Evolutionary conservation across 1,140 invertebrate species (phyloP).

Genomic region (Diorhabda carinulata): DNA sequence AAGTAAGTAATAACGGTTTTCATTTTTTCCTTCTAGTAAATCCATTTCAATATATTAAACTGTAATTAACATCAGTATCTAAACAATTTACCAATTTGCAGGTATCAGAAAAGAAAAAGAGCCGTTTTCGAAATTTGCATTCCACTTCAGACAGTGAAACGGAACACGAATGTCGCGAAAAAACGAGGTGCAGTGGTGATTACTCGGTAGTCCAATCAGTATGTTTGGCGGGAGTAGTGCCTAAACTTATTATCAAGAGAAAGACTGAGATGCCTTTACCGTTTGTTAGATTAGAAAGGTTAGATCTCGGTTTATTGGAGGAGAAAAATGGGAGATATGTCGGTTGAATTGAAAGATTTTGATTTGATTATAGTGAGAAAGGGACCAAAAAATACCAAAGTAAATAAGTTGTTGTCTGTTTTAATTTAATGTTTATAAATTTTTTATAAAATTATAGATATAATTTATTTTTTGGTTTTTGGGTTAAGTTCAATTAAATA

Average conservation of each 20-base stretch:
- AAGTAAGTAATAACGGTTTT: slow-evolving; percentile 7
- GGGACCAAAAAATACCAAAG: slow-evolving; percentile 35
- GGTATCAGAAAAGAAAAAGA: slow-evolving; percentile 22
- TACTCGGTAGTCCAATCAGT: slow-evolving; percentile 29
- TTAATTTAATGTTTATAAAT: slow-evolving; percentile 10
- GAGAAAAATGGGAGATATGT: slow-evolving; percentile 29
- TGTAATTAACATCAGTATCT: too few relatives aligned
- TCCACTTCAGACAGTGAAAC: slow-evolving; percentile 17
- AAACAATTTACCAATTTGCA: neutral
- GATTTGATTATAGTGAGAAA: slow-evolving; percentile 26
- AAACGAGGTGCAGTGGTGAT: slow-evolving; percentile 25
- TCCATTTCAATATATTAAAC: too few relatives aligned
- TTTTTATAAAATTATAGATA: slow-evolving; percentile 2
- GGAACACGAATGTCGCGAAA: slow-evolving; percentile 15
- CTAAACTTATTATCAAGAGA: slow-evolving; percentile 40
- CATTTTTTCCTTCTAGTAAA: too few relatives aligned
- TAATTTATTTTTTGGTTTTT: slow-evolving; percentile 20
- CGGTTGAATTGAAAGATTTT: slow-evolving; percentile 22
- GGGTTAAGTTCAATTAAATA: neutral
- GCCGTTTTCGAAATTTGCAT: slow-evolving; percentile 25
- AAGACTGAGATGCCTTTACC: slow-evolving; percentile 32
- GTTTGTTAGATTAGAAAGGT: slow-evolving; percentile 35
- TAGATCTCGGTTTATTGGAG: slow-evolving; percentile 30
- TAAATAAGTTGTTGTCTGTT: slow-evolving; percentile 19
- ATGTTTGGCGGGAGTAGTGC: slow-evolving; percentile 31